Evolutionary conservation across 1,140 invertebrate genomes (phyloP).

Genomic region (Drosophila lini): DNA sequence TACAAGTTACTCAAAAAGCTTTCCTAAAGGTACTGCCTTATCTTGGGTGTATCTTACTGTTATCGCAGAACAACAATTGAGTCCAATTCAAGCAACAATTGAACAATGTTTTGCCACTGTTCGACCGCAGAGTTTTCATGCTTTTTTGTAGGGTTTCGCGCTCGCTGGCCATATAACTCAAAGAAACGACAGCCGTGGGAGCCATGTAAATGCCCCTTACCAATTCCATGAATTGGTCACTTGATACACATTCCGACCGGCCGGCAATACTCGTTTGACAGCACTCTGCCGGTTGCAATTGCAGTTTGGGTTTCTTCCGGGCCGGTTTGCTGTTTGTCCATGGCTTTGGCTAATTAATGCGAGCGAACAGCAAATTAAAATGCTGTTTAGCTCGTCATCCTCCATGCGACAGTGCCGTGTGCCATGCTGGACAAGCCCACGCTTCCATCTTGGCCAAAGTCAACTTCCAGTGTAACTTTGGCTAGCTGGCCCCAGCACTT

Average conservation of each 20-base stretch:
- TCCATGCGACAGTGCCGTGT: slow-evolving; percentile 29
- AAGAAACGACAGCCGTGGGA: slow-evolving; percentile 74
- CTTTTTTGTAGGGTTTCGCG: slow-evolving; percentile 58
- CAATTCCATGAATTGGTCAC: slow-evolving; percentile 68
- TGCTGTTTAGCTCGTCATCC: slow-evolving; percentile 65
- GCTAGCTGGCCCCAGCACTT: slow-evolving; percentile 39
- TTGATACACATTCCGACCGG: slow-evolving; percentile 68
- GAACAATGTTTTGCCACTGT: slow-evolving; percentile 34
- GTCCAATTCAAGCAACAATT: slow-evolving; percentile 6
- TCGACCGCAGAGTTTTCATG: slow-evolving; percentile 10
- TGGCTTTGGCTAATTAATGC: slow-evolving; percentile 72
- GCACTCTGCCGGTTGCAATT: slow-evolving; percentile 5
- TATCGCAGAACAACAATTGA: slow-evolving; percentile 6
- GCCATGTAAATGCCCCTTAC: slow-evolving; percentile 67
- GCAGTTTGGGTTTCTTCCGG: slow-evolving; percentile 22
- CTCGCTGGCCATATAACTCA: slow-evolving; percentile 45
- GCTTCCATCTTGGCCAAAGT: slow-evolving; percentile 33
- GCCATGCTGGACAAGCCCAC: slow-evolving; percentile 41
- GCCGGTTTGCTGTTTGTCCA: slow-evolving; percentile 17
- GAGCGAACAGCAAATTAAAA: slow-evolving; percentile 70
- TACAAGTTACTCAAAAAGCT: neutral
- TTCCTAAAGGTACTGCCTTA: neutral
- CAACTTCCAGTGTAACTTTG: slow-evolving; percentile 4
- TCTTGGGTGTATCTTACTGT: neutral
- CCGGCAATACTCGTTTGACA: slow-evolving; percentile 11